Conservation (phyloP, 2,797 vertebrate species). For the Poliocrania exsul region DNA sequence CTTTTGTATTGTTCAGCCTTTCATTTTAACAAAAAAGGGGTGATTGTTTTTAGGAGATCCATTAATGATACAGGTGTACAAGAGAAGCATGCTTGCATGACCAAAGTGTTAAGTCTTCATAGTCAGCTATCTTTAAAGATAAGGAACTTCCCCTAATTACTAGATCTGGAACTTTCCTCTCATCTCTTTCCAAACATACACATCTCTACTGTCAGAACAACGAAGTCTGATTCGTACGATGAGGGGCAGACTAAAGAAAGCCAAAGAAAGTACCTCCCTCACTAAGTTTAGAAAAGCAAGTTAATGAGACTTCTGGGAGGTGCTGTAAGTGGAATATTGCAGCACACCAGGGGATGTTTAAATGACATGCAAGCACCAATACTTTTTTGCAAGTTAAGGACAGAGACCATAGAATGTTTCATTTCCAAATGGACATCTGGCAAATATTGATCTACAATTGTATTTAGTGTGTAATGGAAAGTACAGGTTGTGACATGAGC, state of each 20-base stretch:
- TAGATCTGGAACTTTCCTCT: neutral
- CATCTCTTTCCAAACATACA: neutral
- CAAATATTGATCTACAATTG: neutral
- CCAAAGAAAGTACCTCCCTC: neutral
- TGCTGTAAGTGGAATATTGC: neutral
- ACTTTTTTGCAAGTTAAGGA: neutral
- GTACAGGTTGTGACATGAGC: neutral
- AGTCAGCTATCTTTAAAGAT: neutral
- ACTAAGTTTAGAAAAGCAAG: neutral
- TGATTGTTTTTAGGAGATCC: neutral
- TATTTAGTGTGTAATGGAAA: conserved; percentile 37
- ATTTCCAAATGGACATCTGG: conserved; percentile 1
- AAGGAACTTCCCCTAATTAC: neutral
- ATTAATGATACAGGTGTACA: neutral
- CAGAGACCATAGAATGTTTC: neutral
- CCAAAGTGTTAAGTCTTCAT: neutral
- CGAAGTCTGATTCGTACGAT: neutral
- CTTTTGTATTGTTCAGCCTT: neutral
- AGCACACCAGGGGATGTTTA: neutral
- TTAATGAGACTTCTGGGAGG: neutral
- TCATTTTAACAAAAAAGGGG: neutral
- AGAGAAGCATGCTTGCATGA: neutral
- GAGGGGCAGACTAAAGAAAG: neutral
- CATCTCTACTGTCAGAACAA: neutral
- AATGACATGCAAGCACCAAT: neutral